A percentile compares a stretch with the other conserved stretches of the same genome.
Conservation (phyloP, 2,797 vertebrate species). For the Kryptopterus vitreolus region DNA sequence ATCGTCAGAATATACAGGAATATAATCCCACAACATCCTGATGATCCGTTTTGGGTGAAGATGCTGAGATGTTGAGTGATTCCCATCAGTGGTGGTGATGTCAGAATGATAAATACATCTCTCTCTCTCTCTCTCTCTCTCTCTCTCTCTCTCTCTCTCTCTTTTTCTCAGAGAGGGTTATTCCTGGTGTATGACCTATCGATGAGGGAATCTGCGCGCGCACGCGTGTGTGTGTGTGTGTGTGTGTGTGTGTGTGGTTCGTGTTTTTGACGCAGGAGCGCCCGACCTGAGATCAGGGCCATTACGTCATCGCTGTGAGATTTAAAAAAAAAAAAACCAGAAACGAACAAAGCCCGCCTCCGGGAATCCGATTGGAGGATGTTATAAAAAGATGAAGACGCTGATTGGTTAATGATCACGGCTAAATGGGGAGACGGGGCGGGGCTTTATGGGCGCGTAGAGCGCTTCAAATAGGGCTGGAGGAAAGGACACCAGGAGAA, state of each 20-base stretch:
- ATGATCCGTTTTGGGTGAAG: not conserved
- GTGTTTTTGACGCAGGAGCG: constrained; percentile 53
- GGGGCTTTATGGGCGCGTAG: constrained; percentile 51
- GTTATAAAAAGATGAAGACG: not conserved
- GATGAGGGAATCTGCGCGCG: constrained; percentile 37
- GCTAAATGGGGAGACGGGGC: constrained; percentile 44
- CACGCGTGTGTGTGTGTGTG: constrained; percentile 12
- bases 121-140: no score
- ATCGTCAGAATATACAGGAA: not conserved
- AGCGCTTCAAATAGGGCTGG: constrained; percentile 60
- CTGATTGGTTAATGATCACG: constrained; percentile 46
- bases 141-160: no score
- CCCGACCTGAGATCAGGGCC: constrained; percentile 56
- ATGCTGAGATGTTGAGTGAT: not conserved
- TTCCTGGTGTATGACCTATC: constrained; percentile 34
- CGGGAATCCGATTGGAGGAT: constrained; percentile 49
- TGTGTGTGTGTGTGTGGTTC: not conserved
- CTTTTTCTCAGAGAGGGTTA: constrained; percentile 2
- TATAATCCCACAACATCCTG: not conserved
- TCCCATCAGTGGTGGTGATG: constrained; percentile 22
- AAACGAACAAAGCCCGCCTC: constrained; percentile 47
- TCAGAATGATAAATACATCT: constrained; percentile 9
- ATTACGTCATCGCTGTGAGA: constrained; percentile 62
- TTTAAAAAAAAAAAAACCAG: constrained; percentile 21
- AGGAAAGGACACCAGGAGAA: constrained; percentile 23